These are phyloP conservation scores for Pelecanus crispus DNA, from an alignment of 2,113 vertebrate species.

Conservation along the genomic window DNA sequence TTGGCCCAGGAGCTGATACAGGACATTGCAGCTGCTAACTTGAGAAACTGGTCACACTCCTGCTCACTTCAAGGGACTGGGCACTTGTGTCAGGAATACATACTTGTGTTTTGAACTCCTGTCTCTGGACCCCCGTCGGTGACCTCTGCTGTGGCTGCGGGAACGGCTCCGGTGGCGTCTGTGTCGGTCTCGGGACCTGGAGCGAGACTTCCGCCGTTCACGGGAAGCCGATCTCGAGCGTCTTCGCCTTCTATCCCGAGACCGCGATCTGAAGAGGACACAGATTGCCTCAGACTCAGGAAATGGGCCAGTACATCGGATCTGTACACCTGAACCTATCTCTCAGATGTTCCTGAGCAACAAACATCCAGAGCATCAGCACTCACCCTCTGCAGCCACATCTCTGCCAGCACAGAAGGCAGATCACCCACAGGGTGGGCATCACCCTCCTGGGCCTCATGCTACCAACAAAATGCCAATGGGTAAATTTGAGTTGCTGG, in stretches of 20 bases:
- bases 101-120: conserved; percentile 89
- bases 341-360: neutral
- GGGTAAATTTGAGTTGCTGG: neutral
- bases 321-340: neutral
- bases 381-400: neutral
- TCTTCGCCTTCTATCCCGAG: conserved; percentile 83
- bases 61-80: neutral
- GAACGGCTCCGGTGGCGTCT: conserved; percentile 88
- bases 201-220: conserved; percentile 78
- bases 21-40: neutral
- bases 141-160: conserved; percentile 84
- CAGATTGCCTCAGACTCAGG: neutral
- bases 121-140: conserved; percentile 84
- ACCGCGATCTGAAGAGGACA: conserved; percentile 80
- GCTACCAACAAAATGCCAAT: neutral
- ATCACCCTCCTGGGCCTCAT: neutral
- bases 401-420: neutral
- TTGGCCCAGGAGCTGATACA: neutral
- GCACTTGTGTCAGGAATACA: neutral
- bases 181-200: conserved; percentile 84
- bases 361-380: neutral
- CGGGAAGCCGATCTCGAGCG: conserved; percentile 82
- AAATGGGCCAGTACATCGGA: rapidly evolving
- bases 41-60: neutral
- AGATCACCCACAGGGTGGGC: neutral